phyloP scores from a whole-genome alignment of 1,140 invertebrate genomes.

The Tachypleus tridentatus region DNA sequence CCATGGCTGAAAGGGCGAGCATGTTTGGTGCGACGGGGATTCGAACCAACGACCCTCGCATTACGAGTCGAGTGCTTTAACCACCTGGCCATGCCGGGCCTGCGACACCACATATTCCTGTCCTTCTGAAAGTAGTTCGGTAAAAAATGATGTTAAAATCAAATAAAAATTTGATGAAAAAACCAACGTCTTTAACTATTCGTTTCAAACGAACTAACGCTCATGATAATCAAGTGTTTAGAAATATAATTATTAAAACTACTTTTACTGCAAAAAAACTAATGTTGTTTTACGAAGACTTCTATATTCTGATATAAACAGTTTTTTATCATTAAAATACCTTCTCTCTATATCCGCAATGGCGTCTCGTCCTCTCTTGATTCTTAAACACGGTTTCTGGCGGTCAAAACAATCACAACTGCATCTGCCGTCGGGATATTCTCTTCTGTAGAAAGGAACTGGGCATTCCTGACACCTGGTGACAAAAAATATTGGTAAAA shows the following conservation, averaged over 20 bases:
- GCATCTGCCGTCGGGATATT: slow-evolving; percentile 10
- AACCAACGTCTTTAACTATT: not conserved
- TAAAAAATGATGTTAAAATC: too few species aligned
- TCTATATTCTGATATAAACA: not conserved
- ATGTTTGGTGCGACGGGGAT: too few species aligned
- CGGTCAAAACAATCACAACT: slow-evolving; percentile 19
- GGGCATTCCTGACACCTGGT: slow-evolving; percentile 16
- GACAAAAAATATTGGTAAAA: too few species aligned
- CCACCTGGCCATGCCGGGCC: too few species aligned
- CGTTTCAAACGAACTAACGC: not conserved
- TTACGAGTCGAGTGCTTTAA: too few species aligned
- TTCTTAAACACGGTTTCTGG: slow-evolving; percentile 14
- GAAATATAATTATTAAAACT: not conserved
- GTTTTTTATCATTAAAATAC: slow-evolving; percentile 4
- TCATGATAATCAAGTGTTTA: not conserved
- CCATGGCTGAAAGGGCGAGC: too few species aligned
- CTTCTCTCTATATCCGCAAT: slow-evolving; percentile 11
- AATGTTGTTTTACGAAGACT: not conserved
- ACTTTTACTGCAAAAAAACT: not conserved
- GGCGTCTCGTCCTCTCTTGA: slow-evolving; percentile 16
- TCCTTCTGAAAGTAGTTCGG: too few species aligned
- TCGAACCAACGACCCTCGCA: too few species aligned
- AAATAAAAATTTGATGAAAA: too few species aligned
- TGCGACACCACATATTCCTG: too few species aligned
- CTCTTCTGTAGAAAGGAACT: slow-evolving; percentile 6